Evolutionary conservation across 2,113 vertebrate species (phyloP).

Genomic region (Rhinichthys klamathensis): DNA sequence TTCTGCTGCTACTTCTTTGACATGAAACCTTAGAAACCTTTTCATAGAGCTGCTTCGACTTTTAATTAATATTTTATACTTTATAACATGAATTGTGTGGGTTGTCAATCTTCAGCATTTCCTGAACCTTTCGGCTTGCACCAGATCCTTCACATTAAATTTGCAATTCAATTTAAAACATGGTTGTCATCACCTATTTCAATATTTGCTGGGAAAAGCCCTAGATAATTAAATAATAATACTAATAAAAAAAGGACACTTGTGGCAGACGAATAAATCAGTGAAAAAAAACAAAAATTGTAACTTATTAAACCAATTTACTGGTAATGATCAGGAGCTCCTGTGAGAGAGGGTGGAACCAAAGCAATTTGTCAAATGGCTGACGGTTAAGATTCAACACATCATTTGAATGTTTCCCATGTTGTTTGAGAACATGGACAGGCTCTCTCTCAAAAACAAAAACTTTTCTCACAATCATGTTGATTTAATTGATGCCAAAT

Average conservation of each 20-base stretch:
- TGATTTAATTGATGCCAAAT: slow-evolving; percentile 1
- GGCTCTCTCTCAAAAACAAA: not conserved
- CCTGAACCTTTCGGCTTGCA: not conserved
- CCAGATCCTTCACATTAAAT: not conserved
- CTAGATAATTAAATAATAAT: not conserved
- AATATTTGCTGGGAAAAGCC: not conserved
- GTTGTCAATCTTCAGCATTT: not conserved
- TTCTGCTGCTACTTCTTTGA: not conserved
- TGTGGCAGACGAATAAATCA: not conserved
- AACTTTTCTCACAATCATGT: not conserved
- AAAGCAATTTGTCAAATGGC: not conserved
- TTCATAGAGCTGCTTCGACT: not conserved
- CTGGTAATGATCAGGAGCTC: not conserved
- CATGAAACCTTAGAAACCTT: not conserved
- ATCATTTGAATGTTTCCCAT: not conserved
- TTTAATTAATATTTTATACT: not conserved
- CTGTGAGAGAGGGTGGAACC: not conserved
- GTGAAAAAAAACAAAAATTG: not conserved
- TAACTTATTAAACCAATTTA: not conserved
- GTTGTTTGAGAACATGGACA: not conserved
- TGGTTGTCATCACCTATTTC: not conserved
- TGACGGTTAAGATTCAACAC: not conserved
- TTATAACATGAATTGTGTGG: not conserved
- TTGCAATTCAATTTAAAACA: not conserved
- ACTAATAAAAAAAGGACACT: not conserved